Conservation (phyloP, 2,113 vertebrate species). For the Piaya cayana region DNA sequence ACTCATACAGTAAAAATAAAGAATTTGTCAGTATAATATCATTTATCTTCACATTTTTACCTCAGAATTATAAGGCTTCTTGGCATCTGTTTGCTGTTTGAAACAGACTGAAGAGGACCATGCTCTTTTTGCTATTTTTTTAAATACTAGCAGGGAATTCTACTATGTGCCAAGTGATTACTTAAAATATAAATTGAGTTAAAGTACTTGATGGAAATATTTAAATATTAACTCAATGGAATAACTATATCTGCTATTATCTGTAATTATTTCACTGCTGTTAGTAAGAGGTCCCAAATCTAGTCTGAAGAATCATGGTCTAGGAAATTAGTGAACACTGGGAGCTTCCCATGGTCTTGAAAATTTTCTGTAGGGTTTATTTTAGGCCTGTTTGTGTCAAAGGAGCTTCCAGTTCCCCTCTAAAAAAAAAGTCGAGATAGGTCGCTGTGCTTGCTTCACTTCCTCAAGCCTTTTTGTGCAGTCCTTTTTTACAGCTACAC, state of each 20-base stretch:
- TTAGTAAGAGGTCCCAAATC: background rate
- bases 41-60: background rate
- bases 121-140: background rate
- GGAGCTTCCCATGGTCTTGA: background rate
- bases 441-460: slow-evolving; percentile 55
- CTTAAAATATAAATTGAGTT: background rate
- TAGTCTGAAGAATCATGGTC: background rate
- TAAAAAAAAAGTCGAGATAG: background rate
- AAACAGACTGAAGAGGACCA: background rate
- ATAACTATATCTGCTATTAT: background rate
- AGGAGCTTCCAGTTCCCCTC: slow-evolving; percentile 55
- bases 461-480: slow-evolving; percentile 40
- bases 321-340: background rate
- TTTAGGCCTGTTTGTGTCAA: slow-evolving; percentile 10
- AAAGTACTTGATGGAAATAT: background rate
- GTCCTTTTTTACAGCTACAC: slow-evolving; percentile 28
- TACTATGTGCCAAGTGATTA: background rate
- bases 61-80: background rate
- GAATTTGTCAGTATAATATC: background rate
- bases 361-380: background rate
- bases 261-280: background rate
- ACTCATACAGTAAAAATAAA: background rate
- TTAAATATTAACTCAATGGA: background rate
- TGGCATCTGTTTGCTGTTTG: background rate
- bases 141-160: background rate